Evolutionary conservation across 1,140 invertebrate genomes (phyloP).

Genomic region (Galleria mellonella): DNA sequence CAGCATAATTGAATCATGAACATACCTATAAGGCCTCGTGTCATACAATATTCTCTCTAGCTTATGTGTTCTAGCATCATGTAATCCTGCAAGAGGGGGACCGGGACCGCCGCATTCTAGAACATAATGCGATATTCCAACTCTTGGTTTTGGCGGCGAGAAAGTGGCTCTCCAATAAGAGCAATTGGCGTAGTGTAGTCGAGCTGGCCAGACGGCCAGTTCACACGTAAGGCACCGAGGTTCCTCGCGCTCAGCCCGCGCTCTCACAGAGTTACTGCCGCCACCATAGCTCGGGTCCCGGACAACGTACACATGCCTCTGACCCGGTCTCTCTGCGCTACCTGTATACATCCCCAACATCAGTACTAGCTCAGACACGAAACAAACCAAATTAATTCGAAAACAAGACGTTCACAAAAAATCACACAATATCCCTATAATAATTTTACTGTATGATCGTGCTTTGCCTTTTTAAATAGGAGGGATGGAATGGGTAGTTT

Average conservation of each 20-base stretch:
- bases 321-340: constrained; percentile 86
- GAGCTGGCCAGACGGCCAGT: constrained; percentile 82
- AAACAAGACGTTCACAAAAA: not conserved
- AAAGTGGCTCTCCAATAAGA: constrained; percentile 86
- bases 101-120: constrained; percentile 87
- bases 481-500: not conserved
- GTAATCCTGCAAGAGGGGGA: constrained; percentile 84
- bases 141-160: constrained; percentile 68
- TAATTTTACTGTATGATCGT: not conserved
- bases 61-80: constrained; percentile 81
- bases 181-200: constrained; percentile 86
- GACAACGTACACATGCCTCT: constrained; percentile 90
- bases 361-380: constrained; percentile 1
- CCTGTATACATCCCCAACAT: constrained; percentile 40
- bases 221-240: constrained; percentile 89
- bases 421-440: not conserved
- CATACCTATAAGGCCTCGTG: constrained; percentile 78
- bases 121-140: constrained; percentile 81
- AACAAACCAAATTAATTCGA: not conserved
- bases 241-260: constrained; percentile 81
- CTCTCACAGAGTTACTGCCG: constrained; percentile 74
- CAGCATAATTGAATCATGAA: too few species aligned
- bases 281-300: constrained; percentile 75
- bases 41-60: constrained; percentile 84
- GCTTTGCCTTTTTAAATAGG: not conserved